Evolutionary conservation across 2,797 vertebrate genomes (phyloP), one percentile per base, ranked within the genome.

Genomic region (Alosa sapidissima): DNA sequence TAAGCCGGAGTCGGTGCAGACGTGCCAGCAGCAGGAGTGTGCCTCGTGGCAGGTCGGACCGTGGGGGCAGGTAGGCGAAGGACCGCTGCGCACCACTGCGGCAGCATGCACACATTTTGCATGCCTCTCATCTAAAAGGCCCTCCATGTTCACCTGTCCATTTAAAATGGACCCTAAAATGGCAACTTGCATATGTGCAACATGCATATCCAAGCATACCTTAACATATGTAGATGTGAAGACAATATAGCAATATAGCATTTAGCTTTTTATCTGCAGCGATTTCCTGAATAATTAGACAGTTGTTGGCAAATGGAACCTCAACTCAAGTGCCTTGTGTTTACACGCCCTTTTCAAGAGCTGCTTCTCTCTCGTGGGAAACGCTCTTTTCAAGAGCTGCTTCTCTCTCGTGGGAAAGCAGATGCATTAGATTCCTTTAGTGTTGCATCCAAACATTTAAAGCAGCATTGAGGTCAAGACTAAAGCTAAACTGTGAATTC

Each of bases 11-110:
- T 97, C 97, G 0, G 96, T 96, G 87, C 97, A 98, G 93, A 89
- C 90, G 0, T 99, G 98, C 92, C 97, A 98, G 91, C 98, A 98
- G 88, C 98, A 97, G 90, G 98, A 99, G 89, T 99, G 98, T 91
- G 98, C 98, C 1, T 96, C 97, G 45, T 99, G 98, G 98, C 98
- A 99, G 94, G 96, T 98, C 33, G 98, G 98, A 87, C 96, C 96
- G 0, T 99, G 98, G 98, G 98, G 98, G 89, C 97, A 98, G 96
- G 98, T 99, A 95, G 92, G 92, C 81, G 0, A 62, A 62, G 6
- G 16, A 55, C 21, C 16, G 28, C 28, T 28, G 28, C 28, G 21
- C 6, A 3, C 36, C 16, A 1, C 14, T 36, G 19, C 41, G 13
- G 6, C 72, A 45, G 16, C 41, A 8, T 78, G 36, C 6, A 47